Percentiles rank a stretch among this genome's conserved stretches.
Evolutionary conservation across 1,140 invertebrate genomes (phyloP).

Genomic region (Asobara japonica): DNA sequence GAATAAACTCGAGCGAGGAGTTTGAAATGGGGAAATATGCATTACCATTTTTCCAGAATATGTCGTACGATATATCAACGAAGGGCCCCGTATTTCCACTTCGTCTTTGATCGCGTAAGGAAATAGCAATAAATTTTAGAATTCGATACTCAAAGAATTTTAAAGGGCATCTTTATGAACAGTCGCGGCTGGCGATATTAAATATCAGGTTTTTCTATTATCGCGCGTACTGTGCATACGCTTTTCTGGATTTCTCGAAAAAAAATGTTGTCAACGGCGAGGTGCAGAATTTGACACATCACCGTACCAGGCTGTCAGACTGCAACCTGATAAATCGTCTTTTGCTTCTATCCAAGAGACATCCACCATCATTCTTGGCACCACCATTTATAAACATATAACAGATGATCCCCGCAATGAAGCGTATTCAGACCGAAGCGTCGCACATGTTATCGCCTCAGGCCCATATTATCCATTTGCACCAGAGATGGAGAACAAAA

Average conservation of each 20-base stretch:
- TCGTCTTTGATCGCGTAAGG: neutral
- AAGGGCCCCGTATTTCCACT: neutral
- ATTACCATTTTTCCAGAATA: slow-evolving; percentile 3
- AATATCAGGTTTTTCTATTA: neutral
- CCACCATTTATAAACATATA: slow-evolving; percentile 56
- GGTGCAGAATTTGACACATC: neutral
- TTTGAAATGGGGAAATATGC: neutral
- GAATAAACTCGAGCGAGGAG: neutral
- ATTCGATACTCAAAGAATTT: neutral
- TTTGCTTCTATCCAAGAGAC: slow-evolving; percentile 25
- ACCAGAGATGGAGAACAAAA: slow-evolving; percentile 33
- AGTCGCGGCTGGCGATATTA: neutral
- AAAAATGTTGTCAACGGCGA: neutral
- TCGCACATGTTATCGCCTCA: slow-evolving; percentile 16
- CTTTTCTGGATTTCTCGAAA: too few species aligned
- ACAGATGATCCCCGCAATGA: slow-evolving; percentile 57
- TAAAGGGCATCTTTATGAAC: neutral
- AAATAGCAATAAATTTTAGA: slow-evolving; percentile 5
- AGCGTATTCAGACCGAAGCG: slow-evolving; percentile 43
- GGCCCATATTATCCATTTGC: slow-evolving; percentile 7
- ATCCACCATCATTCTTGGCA: slow-evolving; percentile 24
- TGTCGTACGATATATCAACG: neutral
- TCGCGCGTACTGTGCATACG: too few species aligned
- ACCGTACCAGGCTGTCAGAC: slow-evolving; percentile 35
- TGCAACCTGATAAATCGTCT: slow-evolving; percentile 48